Evolutionary conservation across 2,113 vertebrate genomes (phyloP), one percentile per base, ranked within the genome.

Genomic region (Silurus meridionalis): DNA sequence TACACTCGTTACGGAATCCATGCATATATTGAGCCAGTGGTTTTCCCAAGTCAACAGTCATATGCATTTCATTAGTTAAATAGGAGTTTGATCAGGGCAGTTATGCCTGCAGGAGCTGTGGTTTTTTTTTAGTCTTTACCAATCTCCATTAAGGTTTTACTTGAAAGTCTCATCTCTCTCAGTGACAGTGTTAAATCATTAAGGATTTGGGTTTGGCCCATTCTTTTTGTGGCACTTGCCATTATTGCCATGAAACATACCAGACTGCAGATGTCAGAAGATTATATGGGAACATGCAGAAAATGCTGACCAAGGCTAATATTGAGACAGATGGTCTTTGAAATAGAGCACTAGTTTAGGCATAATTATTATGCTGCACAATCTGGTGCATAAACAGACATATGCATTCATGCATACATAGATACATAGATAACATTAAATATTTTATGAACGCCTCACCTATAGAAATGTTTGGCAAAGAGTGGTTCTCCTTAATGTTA

Each of bases 371-470:
- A 15, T 67, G 79, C 57, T 61, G 55, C 79, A 86, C 28, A 79
- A 7, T 69, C 75, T 72, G 83, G 72, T 84, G 37, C 66, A 61
- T 63, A 52, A 28, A 58, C 50, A 14, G 21, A 85, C 28, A 19
- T 53, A 64, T 25, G 8, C 46, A 58, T 83, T 8, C 69, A 77
- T n/a, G 64, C 55, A 66, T 58, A 78, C 25, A 46, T 66, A 80
- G 79, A 64, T 58, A 81, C 66, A 85, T 84, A 88, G 83, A 83
- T 67, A 72, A 61, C 28, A 64, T 82, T 81, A 61, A 72, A 75
- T 74, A 11, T 60, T 71, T 74, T n/a, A 83, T 48, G 63, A 57
- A 75, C 11, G 19, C 69, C 55, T 75, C 23, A 72, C 57, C 71
- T 28, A 52, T 71, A 75, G 37, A 72, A 6, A 50, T 19, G 63